Evolutionary conservation across 35 echinoderm and acorn worm species (phyloP), one percentile per base, ranked within the genome.

Genomic region (Apostichopus japonicus): DNA sequence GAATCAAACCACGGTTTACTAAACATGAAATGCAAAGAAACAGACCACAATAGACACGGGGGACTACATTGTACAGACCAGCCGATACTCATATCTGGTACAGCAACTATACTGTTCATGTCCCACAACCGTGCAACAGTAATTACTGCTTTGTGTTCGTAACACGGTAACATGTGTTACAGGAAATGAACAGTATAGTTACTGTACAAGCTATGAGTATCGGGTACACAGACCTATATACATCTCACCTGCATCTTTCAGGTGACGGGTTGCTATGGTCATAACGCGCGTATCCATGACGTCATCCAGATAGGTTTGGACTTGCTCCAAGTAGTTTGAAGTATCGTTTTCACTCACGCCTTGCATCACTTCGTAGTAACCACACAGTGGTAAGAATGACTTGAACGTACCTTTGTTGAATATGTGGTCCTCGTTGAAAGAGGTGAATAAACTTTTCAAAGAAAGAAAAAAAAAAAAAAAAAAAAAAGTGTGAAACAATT

Each of bases 381-480:
- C 79, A 83, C 79, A 83, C 11, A 83, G 44, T 14, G 79, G 33
- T 17, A 83, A 44, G 54, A 83, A 83, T 14, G 79, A 83, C 51
- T 83, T 83, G 79, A 83, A 83, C 44, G 79, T 83, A 17, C 79
- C 79, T 54, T 83, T 83, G 79, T 54, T 83, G 79, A 83, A 83
- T 11, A 83, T 54, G 15, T 54, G n/a, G 27, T 55, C 44, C 54
- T 83, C 79, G n/a, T 83, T 16, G n/a, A 83, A 83, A 53, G 79
- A 83, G 7, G 79, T 83, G 79, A 54, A 83, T 44, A 83, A 55
- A 54, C 79, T 83, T 83, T 24, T 13, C 54, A n/a, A 54, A 79
- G 15, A 83, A 17, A 14, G 54, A 33, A 33, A 33, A 1, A 44
- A 44, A 44, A 3, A 0, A 44, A 44, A 4, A 44, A 44, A 1